Conservation (phyloP, 1,140 invertebrate genomes). For the Eurosta solidaginis region DNA sequence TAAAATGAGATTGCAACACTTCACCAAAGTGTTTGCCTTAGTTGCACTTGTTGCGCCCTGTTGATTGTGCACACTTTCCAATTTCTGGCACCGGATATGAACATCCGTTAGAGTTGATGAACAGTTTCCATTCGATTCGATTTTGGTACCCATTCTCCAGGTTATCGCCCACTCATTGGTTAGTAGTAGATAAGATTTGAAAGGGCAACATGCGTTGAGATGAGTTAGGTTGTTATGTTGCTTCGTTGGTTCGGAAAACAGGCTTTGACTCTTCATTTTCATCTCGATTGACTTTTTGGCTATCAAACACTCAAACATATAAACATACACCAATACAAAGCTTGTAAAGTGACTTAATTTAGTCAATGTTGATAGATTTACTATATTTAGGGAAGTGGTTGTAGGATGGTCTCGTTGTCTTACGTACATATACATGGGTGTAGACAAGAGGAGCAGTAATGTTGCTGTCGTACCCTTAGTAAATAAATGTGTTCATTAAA, state of each 20-base stretch:
- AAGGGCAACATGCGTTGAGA: too few species aligned
- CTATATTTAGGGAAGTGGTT: too few species aligned
- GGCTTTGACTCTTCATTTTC: conserved; percentile 27
- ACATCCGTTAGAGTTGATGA: conserved; percentile 25
- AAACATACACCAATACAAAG: not conserved
- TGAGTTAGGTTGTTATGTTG: not conserved
- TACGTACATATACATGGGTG: too few species aligned
- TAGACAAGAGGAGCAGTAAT: too few species aligned
- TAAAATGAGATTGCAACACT: conserved; percentile 24
- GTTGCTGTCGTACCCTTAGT: too few species aligned
- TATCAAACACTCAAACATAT: not conserved
- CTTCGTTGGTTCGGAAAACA: conserved; percentile 24
- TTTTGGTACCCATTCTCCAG: not conserved
- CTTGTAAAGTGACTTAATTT: not conserved
- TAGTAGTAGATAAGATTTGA: too few species aligned
- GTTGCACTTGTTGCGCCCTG: conserved; percentile 21
- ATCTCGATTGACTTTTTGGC: conserved; percentile 25
- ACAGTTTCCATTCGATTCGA: conserved; percentile 25
- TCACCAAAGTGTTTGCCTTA: conserved; percentile 25
- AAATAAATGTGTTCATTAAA: too few species aligned
- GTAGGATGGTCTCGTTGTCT: too few species aligned
- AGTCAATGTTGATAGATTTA: not conserved
- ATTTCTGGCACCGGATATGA: conserved; percentile 31
- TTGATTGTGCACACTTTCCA: conserved; percentile 29
- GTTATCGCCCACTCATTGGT: not conserved